phyloP scores from a whole-genome alignment of 1,140 invertebrate species.

The Manduca sexta region DNA sequence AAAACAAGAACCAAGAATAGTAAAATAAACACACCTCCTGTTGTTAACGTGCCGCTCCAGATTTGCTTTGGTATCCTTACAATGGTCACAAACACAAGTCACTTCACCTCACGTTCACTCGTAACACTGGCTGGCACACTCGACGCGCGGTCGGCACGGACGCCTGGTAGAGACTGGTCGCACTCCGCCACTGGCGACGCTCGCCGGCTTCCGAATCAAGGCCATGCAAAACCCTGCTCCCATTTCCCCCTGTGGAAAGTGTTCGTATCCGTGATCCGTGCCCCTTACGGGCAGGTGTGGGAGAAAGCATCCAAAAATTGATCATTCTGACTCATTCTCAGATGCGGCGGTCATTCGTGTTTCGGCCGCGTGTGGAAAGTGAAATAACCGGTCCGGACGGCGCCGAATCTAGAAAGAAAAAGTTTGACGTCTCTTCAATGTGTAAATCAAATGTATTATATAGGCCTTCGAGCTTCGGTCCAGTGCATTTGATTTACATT shows the following conservation, averaged over 20 bases:
- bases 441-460: conserved; percentile 1
- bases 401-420: conserved; percentile 36
- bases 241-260: conserved; percentile 71
- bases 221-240: conserved; percentile 66
- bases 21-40: conserved; percentile 45
- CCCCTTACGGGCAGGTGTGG: conserved; percentile 61
- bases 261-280: conserved; percentile 61
- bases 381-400: conserved; percentile 52
- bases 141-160: conserved; percentile 11
- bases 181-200: not conserved
- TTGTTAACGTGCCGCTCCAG: conserved; percentile 51
- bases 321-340: conserved; percentile 57
- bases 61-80: conserved; percentile 41
- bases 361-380: conserved; percentile 48
- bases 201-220: conserved; percentile 39
- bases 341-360: conserved; percentile 32
- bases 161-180: conserved; percentile 2
- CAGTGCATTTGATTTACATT: not conserved
- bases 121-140: conserved; percentile 32
- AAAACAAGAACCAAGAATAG: conserved; percentile 16
- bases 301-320: conserved; percentile 66
- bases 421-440: conserved; percentile 8
- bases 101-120: conserved; percentile 24
- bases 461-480: not conserved
- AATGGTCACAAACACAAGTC: conserved; percentile 28